phyloP scores from a whole-genome alignment of 2,113 vertebrate species.

The Panthera tigris region DNA sequence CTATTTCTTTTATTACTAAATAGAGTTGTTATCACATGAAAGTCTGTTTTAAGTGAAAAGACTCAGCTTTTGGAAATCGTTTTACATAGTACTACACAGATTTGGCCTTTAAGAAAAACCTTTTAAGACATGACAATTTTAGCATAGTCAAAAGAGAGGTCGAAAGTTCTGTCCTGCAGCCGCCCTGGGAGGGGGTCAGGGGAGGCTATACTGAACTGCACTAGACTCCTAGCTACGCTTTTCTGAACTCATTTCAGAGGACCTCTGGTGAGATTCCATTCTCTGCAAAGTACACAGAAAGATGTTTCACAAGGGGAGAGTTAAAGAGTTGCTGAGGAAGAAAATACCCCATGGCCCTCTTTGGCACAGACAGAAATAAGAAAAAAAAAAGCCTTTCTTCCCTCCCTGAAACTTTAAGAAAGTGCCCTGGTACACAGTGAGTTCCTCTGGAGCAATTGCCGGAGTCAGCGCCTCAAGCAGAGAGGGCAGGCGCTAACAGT shows the following conservation, averaged over 20 bases:
- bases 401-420: constrained; percentile 58
- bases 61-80: not conserved
- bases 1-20: not conserved
- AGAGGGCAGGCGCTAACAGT: constrained; percentile 55
- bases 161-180: not conserved
- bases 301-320: constrained; percentile 65
- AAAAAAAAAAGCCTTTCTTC: constrained; percentile 31
- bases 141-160: not conserved
- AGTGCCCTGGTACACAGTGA: constrained; percentile 48
- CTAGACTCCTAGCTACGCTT: not conserved
- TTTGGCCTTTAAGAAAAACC: not conserved
- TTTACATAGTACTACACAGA: not conserved
- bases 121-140: not conserved
- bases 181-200: not conserved
- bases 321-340: constrained; percentile 73
- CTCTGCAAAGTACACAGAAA: constrained; percentile 55
- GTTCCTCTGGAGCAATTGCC: constrained; percentile 68
- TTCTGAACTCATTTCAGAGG: constrained; percentile 61
- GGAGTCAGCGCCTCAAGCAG: constrained; percentile 74
- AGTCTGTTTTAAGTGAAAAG: not conserved
- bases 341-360: constrained; percentile 63
- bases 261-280: constrained; percentile 53
- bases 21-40: not conserved
- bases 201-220: not conserved
- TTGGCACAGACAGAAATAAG: constrained; percentile 48